These are phyloP conservation scores for Coenonympha glycerion DNA, from an alignment of 2,888 invertebrate genomes.

Conservation along the genomic window DNA sequence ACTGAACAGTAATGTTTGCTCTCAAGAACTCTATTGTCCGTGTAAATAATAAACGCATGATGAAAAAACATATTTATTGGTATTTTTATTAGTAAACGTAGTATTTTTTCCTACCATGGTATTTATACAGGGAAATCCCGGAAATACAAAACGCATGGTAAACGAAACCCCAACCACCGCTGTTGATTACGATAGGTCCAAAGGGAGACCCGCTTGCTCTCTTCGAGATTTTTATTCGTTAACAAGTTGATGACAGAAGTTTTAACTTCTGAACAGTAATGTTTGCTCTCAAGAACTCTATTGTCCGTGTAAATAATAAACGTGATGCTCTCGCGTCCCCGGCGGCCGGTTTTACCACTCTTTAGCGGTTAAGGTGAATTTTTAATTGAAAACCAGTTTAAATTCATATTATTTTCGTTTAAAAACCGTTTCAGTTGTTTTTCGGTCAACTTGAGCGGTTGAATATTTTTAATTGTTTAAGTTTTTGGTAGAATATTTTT, in stretches of 20 bases:
- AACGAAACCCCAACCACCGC: background rate
- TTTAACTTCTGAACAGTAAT: background rate
- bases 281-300: background rate
- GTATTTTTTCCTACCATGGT: no score
- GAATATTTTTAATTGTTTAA: no score
- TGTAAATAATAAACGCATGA: background rate
- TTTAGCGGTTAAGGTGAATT: background rate
- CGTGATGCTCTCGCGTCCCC: background rate
- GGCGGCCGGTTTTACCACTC: background rate
- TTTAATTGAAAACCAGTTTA: no score
- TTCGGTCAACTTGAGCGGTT: no score
- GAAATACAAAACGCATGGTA: background rate
- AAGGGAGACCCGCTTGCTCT: background rate
- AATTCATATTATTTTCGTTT: no score
- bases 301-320: slow-evolving; percentile 2
- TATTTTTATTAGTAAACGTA: no score
- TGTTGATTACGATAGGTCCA: background rate
- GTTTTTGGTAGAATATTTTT: no score
- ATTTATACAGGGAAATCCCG: background rate
- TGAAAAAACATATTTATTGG: no score
- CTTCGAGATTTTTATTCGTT: slow-evolving; percentile 17
- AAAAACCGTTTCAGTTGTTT: no score
- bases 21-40: background rate
- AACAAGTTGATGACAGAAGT: slow-evolving; percentile 8
- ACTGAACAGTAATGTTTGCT: slow-evolving; percentile 4